These are phyloP conservation scores for Echiichthys vipera DNA, from an alignment of 2,797 vertebrate genomes.

Conservation along the genomic window DNA sequence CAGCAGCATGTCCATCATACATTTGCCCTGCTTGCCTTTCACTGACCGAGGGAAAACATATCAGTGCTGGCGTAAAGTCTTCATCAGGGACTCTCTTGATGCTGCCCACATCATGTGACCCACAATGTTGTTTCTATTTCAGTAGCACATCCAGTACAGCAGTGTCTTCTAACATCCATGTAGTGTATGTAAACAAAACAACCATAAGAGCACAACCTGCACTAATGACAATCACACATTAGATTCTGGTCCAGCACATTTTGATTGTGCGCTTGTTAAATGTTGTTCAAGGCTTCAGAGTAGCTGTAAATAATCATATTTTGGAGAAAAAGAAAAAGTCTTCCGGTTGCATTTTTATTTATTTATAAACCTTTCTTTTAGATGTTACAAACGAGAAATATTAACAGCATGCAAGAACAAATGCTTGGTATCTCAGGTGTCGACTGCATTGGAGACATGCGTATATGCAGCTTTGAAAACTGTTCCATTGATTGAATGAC, in stretches of 20 bases:
- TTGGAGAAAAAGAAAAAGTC: constrained; percentile 41
- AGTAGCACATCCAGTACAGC: constrained; percentile 33
- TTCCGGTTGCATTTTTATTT: constrained; percentile 61
- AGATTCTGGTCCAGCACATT: constrained; percentile 57
- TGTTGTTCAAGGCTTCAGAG: constrained; percentile 36
- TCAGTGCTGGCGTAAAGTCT: constrained; percentile 1
- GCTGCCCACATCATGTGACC: neutral
- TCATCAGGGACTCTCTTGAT: constrained; percentile 4
- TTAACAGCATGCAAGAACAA: constrained; percentile 54
- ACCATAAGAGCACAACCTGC: constrained; percentile 58
- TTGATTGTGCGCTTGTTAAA: constrained; percentile 22
- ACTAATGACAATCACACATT: constrained; percentile 70
- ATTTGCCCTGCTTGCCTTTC: neutral
- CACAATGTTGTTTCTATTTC: neutral
- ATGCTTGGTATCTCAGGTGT: constrained; percentile 71
- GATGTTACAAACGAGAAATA: constrained; percentile 28
- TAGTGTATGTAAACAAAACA: constrained; percentile 1
- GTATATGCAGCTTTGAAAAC: constrained; percentile 45
- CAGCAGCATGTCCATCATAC: neutral
- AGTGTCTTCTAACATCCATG: constrained; percentile 3
- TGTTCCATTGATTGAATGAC: constrained; percentile 25
- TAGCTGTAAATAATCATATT: constrained; percentile 49
- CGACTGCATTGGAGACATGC: constrained; percentile 40
- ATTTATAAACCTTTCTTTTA: constrained; percentile 51
- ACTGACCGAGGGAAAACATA: neutral